A percentile compares a stretch with the other conserved stretches of the same genome.
Evolutionary conservation across 2,888 invertebrate species (phyloP).

Genomic region (Oeneis ivallda): DNA sequence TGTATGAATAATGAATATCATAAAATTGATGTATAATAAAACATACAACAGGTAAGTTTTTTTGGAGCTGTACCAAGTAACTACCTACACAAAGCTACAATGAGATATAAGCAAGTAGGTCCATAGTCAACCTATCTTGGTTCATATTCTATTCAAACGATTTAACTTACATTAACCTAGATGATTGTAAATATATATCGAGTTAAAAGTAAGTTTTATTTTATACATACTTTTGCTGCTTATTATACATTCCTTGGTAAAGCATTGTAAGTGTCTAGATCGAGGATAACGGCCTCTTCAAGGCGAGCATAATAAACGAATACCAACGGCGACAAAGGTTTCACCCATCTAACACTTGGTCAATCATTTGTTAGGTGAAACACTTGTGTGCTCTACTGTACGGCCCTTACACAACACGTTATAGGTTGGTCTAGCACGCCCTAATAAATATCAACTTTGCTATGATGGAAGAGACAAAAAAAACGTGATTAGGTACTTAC

Average conservation of each 20-base stretch:
- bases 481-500: conserved; percentile 6
- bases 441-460: conserved; percentile 25
- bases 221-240: conserved; percentile 15
- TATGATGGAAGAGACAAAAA: conserved; percentile 6
- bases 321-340: conserved; percentile 26
- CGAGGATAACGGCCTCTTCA: conserved; percentile 72
- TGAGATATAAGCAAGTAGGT: too few relatives aligned
- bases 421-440: conserved; percentile 49
- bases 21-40: too few relatives aligned
- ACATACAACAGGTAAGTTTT: too few relatives aligned
- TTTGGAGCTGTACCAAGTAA: too few relatives aligned
- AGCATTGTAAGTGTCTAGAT: conserved; percentile 51
- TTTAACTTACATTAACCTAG: not conserved
- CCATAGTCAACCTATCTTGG: too few relatives aligned
- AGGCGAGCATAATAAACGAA: conserved; percentile 55
- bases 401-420: conserved; percentile 60
- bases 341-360: conserved; percentile 13
- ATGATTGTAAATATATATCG: not conserved
- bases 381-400: conserved; percentile 28
- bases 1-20: too few relatives aligned
- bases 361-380: not conserved
- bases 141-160: not conserved
- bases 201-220: not conserved
- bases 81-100: too few relatives aligned
- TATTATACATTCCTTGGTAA: conserved; percentile 49